phyloP scores from a whole-genome alignment of 2,797 vertebrate species.

The Phalloptychus januarius region DNA sequence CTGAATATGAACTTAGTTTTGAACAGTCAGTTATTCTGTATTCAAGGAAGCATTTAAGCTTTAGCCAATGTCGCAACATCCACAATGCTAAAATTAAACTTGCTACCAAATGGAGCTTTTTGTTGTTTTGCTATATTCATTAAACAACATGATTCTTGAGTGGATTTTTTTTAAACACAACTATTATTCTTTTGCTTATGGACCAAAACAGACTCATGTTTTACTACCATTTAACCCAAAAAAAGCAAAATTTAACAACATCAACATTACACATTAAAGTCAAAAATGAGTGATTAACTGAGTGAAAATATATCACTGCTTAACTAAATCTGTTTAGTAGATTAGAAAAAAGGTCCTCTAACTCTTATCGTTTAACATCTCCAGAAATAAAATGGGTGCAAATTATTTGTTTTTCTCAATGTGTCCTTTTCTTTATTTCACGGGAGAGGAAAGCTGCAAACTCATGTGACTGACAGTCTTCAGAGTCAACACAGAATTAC shows the following conservation, averaged over 20 bases:
- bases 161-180: not conserved
- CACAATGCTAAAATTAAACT: not conserved
- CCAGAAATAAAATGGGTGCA: not conserved
- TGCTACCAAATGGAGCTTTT: not conserved
- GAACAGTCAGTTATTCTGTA: not conserved
- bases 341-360: not conserved
- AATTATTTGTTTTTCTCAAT: not conserved
- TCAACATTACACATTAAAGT: not conserved
- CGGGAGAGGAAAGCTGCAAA: slow-evolving; percentile 36
- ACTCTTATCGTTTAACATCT: not conserved
- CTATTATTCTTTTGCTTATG: not conserved
- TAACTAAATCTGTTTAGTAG: not conserved
- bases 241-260: not conserved
- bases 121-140: not conserved
- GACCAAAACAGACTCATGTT: not conserved
- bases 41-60: not conserved
- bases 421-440: slow-evolving; percentile 36
- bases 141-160: not conserved
- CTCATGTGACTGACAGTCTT: slow-evolving; percentile 45
- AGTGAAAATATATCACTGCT: not conserved
- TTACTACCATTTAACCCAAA: not conserved
- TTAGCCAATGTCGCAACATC: not conserved
- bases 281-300: not conserved
- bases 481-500: slow-evolving; percentile 51
- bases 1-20: not conserved